Conservation (phyloP, 2,797 vertebrate genomes). For the Spinibarbus caldwelli region DNA sequence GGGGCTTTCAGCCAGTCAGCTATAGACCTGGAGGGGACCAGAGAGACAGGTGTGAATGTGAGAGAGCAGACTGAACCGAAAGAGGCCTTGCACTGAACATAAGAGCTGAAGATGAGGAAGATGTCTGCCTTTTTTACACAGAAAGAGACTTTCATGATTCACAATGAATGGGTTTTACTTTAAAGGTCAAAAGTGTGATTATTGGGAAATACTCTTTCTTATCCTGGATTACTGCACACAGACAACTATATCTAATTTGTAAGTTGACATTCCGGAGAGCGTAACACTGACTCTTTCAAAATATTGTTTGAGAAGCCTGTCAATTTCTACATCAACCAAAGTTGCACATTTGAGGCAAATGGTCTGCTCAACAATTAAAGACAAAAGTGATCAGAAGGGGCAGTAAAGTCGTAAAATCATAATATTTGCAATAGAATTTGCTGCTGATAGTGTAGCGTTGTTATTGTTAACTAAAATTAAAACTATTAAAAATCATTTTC, state of each 20-base stretch:
- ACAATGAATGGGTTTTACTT: neutral
- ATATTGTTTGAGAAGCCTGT: neutral
- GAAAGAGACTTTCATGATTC: neutral
- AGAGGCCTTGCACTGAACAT: neutral
- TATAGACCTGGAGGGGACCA: slow-evolving; percentile 83
- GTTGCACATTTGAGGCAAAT: neutral
- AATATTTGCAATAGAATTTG: neutral
- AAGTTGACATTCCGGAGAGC: neutral
- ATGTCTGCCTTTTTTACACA: neutral
- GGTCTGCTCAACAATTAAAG: neutral
- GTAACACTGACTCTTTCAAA: neutral
- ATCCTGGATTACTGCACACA: neutral
- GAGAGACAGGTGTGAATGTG: neutral
- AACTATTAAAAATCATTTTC: neutral
- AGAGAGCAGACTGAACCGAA: neutral
- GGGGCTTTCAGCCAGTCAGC: slow-evolving; percentile 98
- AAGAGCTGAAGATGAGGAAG: neutral
- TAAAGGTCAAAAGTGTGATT: neutral
- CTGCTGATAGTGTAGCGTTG: neutral
- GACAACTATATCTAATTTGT: neutral
- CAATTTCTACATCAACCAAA: neutral
- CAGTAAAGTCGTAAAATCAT: neutral
- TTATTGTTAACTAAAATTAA: neutral
- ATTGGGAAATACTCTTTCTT: neutral
- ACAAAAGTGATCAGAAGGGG: neutral